Conservation (phyloP, 2,113 vertebrate species). For the Nycticorax nycticorax region DNA sequence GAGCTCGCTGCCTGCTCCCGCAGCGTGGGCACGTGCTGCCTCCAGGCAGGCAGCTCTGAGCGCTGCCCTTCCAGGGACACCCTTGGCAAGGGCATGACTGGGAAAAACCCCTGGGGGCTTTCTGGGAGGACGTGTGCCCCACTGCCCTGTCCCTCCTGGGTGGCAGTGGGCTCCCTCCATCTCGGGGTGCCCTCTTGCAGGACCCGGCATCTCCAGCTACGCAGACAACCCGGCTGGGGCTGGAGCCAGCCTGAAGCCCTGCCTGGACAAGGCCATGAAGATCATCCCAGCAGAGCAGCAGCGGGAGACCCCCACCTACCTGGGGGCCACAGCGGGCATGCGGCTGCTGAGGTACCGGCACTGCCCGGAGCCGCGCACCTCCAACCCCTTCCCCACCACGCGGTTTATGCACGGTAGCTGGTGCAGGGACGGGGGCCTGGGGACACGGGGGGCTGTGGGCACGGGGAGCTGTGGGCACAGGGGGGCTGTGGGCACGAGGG, state of each 20-base stretch:
- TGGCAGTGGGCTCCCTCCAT: neutral
- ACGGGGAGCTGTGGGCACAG: neutral
- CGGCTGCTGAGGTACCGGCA: slow-evolving; percentile 71
- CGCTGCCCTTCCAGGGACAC: no score
- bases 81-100: neutral
- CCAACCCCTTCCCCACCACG: rapidly evolving
- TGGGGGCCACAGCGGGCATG: slow-evolving; percentile 79
- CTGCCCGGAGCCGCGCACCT: rapidly evolving
- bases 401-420: rapidly evolving
- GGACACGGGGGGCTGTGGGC: no score
- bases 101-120: neutral
- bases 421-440: neutral
- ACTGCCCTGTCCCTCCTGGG: no score
- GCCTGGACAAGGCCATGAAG: slow-evolving; percentile 65
- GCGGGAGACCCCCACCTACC: slow-evolving; percentile 50
- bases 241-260: slow-evolving; percentile 64
- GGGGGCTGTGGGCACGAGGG: no score
- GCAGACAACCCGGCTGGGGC: neutral
- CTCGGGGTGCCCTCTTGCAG: slow-evolving; percentile 10
- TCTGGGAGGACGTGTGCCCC: rapidly evolving
- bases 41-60: neutral
- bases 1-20: rapidly evolving
- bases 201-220: slow-evolving; percentile 70
- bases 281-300: slow-evolving; percentile 50
- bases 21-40: rapidly evolving